Conservation (phyloP, 2,113 vertebrate species). For the Elephantulus edwardii region DNA sequence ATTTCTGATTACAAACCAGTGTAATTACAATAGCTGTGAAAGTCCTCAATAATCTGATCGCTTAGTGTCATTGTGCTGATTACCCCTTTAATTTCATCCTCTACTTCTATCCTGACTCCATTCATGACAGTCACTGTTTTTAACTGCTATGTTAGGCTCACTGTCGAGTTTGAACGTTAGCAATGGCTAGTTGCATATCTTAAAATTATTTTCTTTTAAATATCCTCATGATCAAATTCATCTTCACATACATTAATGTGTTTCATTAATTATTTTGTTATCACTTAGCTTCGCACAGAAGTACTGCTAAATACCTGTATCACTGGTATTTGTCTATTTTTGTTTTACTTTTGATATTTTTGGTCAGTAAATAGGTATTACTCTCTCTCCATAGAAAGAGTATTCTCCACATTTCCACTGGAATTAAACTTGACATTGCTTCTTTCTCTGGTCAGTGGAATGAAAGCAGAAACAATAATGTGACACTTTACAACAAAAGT, state of each 20-base stretch:
- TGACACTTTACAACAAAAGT: neutral
- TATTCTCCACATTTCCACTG: neutral
- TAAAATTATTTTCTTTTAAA: neutral
- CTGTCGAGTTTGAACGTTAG: neutral
- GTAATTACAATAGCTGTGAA: neutral
- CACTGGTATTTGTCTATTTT: neutral
- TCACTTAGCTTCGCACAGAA: neutral
- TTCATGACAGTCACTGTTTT: neutral
- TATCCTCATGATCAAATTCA: neutral
- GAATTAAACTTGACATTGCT: neutral
- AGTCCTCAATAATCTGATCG: neutral
- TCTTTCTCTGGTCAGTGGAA: neutral
- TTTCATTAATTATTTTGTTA: neutral
- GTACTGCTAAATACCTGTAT: neutral
- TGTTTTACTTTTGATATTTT: neutral
- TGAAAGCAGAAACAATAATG: neutral
- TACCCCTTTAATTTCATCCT: neutral
- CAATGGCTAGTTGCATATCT: neutral
- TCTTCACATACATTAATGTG: neutral
- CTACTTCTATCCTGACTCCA: neutral
- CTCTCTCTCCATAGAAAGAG: neutral
- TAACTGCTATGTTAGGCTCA: neutral
- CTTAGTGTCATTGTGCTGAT: rapidly evolving
- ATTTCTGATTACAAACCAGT: neutral
- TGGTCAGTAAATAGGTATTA: neutral